These are phyloP conservation scores for Hemitrygon akajei DNA, from an alignment of 2,797 vertebrate genomes.

Conservation along the genomic window DNA sequence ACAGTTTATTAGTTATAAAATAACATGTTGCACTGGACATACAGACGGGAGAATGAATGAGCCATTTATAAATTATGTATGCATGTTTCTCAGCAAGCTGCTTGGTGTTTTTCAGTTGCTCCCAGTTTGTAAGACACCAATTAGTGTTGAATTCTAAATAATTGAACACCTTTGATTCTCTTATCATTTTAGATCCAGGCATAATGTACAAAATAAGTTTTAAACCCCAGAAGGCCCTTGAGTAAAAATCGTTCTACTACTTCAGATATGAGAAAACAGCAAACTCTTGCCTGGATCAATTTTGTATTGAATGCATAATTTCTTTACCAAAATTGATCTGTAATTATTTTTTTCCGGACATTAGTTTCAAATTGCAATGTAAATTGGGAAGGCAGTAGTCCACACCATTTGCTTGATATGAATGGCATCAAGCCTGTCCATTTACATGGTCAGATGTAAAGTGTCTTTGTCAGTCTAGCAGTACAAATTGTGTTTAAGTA, in stretches of 20 bases:
- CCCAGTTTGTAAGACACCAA: conserved; percentile 70
- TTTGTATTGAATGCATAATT: conserved; percentile 16
- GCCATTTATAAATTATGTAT: conserved; percentile 33
- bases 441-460: neutral
- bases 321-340: neutral
- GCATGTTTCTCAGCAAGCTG: conserved; percentile 34
- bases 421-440: neutral
- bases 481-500: neutral
- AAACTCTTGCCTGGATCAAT: neutral
- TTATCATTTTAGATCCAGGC: conserved; percentile 73
- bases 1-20: conserved; percentile 32
- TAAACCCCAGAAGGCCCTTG: conserved; percentile 46
- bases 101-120: conserved; percentile 40
- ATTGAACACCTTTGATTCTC: conserved; percentile 74
- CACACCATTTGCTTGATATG: neutral
- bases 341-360: neutral
- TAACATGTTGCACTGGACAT: conserved; percentile 30
- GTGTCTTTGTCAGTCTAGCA: neutral
- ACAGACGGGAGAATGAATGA: conserved; percentile 11
- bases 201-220: conserved; percentile 71
- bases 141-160: conserved; percentile 73
- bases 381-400: neutral
- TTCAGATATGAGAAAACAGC: neutral
- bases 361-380: neutral
- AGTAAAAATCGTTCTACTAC: neutral